phyloP scores from a whole-genome alignment of 2,113 vertebrate species.

The Daboia siamensis region DNA sequence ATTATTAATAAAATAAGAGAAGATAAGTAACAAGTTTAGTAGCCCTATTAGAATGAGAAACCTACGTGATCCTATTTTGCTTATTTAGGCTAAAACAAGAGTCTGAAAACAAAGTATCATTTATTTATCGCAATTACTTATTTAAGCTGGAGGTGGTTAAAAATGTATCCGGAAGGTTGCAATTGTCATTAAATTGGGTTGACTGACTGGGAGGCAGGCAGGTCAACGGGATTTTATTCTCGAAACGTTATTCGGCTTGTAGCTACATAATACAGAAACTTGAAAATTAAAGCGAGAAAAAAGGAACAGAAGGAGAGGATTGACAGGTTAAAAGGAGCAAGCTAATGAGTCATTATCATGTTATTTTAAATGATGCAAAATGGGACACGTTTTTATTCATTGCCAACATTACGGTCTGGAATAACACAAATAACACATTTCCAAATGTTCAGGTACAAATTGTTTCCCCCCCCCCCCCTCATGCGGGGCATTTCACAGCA shows the following conservation, averaged over 20 bases:
- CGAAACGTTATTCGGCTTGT: not conserved
- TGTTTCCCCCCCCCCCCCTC: not conserved
- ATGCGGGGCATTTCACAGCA: not conserved
- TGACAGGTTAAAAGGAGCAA: not conserved
- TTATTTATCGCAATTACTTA: not conserved
- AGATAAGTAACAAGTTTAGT: not conserved
- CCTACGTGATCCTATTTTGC: not conserved
- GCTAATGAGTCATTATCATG: fast-evolving
- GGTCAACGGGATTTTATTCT: not conserved
- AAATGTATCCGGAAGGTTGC: not conserved
- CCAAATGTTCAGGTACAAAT: not conserved
- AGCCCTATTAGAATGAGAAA: not conserved
- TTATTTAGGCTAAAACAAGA: not conserved
- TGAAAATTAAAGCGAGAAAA: not conserved
- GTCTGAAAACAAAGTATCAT: not conserved
- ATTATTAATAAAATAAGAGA: not conserved
- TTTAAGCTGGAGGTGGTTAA: not conserved
- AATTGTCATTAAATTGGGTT: not conserved
- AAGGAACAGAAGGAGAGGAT: not conserved
- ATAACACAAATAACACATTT: not conserved
- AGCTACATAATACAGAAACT: not conserved
- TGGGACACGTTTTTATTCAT: not conserved
- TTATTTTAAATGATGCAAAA: not conserved
- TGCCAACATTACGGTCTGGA: fast-evolving
- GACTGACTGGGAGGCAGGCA: fast-evolving